Conservation (phyloP, 2,113 vertebrate genomes). For the Albula glossodonta region DNA sequence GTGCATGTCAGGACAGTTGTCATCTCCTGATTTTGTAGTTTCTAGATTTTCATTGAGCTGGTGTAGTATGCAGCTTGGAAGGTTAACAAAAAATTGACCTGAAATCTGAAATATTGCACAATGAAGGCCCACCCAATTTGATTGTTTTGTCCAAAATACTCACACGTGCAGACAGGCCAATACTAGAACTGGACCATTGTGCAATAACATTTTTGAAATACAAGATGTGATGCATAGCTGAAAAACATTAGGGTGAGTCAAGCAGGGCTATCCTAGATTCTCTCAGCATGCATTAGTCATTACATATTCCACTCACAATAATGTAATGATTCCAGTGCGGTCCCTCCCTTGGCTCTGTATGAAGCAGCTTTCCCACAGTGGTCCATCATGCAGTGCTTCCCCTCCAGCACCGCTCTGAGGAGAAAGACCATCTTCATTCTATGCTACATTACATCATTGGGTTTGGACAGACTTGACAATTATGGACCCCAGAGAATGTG, state of each 20-base stretch:
- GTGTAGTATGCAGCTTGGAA: too few species aligned
- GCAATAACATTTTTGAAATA: too few species aligned
- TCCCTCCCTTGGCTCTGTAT: not conserved
- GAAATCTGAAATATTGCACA: not conserved
- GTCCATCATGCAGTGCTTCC: not conserved
- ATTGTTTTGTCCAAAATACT: too few species aligned
- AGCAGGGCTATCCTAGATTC: slow-evolving; percentile 2
- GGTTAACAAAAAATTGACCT: not conserved
- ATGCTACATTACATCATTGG: not conserved
- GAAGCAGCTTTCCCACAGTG: not conserved
- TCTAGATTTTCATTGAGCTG: too few species aligned
- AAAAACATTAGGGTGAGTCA: too few species aligned
- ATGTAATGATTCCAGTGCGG: not conserved
- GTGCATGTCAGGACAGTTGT: not conserved
- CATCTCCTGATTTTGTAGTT: too few species aligned
- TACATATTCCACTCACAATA: not conserved
- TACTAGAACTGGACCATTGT: too few species aligned
- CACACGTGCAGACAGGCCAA: too few species aligned
- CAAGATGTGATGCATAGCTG: too few species aligned
- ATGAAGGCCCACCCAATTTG: not conserved
- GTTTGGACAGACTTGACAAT: not conserved
- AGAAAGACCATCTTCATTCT: not conserved
- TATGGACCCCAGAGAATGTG: too few species aligned
- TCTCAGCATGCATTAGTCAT: not conserved
- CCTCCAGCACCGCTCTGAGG: not conserved